Percentiles rank a stretch among this genome's conserved stretches.
These are phyloP conservation scores for Eulemur macaco DNA, from an alignment of 2,113 vertebrate species.

Conservation along the genomic window DNA sequence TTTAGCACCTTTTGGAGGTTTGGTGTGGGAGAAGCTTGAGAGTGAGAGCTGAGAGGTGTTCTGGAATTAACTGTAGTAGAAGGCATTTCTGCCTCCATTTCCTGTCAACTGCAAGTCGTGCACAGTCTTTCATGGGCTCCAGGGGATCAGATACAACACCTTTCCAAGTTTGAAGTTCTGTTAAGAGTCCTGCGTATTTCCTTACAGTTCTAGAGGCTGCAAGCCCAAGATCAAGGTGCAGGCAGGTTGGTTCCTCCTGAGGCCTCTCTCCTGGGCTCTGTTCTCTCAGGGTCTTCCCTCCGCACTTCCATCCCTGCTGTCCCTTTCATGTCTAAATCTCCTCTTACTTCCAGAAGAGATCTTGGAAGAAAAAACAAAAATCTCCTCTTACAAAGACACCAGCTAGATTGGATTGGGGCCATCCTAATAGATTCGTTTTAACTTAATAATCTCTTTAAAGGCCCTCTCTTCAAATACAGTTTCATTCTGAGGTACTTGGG, in stretches of 20 bases:
- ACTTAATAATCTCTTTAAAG: background rate
- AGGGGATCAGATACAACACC: background rate
- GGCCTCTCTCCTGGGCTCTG: background rate
- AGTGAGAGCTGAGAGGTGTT: background rate
- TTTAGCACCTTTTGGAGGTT: background rate
- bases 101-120: rapidly evolving
- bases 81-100: background rate
- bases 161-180: background rate
- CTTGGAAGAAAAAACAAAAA: too few species aligned
- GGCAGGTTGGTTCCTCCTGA: background rate
- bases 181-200: background rate
- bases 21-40: background rate
- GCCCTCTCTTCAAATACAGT: background rate
- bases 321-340: background rate
- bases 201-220: background rate
- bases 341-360: background rate
- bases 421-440: background rate
- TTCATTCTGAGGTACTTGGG: background rate
- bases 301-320: background rate
- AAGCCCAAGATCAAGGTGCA: rapidly evolving
- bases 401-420: background rate
- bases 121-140: background rate
- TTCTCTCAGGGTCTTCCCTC: background rate
- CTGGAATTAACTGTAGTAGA: background rate
- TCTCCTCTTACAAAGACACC: background rate